Evolutionary conservation across 2,888 invertebrate genomes (phyloP), one percentile per base, ranked within the genome.

Genomic region (Octonoba sinensis): DNA sequence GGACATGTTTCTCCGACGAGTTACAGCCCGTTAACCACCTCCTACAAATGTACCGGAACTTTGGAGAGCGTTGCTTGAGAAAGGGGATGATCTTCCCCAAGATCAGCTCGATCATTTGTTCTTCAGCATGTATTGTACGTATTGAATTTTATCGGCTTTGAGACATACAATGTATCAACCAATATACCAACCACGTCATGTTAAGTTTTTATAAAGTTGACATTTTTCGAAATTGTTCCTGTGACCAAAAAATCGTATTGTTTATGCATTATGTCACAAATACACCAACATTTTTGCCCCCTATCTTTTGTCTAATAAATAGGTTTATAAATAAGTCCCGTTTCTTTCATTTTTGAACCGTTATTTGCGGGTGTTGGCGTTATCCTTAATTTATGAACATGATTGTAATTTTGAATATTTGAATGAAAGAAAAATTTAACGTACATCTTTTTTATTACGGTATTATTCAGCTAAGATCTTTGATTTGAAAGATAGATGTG

Each of bases 91-190:
- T 47, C 12, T 65, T 46, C 51, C 24, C 24, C 54, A 51, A 67
- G 27, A 22, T 3, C 67, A 67, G 51, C 8, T 67, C 27, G 11
- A 67, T 67, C 22, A 67, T 51, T 13, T 67, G 27, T 54, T 27
- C 16, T 36, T 67, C 67, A 54, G 36, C 67, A 27, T 67, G 27
- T 27, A 11, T 67, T 67, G 51, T 54, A 51, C 0, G 0, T 51
- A 22, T 36, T 67, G 67, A 27, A 67, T 67, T 67, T 12, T 27
- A 49, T 67, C 54, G 13, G n/a, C 46, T 27, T 22, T 16, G 51
- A 66, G 66, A 22, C 66, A 66, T 66, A 66, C 51, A 16, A 20
- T 27, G 36, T 51, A 66, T 66, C 54, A 51, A 49, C 66, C 27
- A 66, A 51, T 54, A 11, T 27, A 54, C 36, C 27, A 51, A 67